A percentile compares a stretch with the other conserved stretches of the same genome.
Conservation (phyloP, 2,797 vertebrate genomes). For the Nyctalus aviator region DNA sequence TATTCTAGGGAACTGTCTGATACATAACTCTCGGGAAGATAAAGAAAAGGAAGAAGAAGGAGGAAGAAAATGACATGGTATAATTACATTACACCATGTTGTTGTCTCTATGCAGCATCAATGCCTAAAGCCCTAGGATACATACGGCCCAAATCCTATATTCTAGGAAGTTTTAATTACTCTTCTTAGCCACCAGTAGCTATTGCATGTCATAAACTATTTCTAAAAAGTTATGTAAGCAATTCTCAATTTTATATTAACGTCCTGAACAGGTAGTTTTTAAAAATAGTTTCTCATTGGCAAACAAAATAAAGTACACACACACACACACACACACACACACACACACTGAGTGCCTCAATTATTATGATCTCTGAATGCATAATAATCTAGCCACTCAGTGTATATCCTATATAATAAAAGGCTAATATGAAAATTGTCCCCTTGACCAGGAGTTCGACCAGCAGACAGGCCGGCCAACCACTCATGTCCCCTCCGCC, state of each 20-base stretch:
- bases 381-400: too few species aligned
- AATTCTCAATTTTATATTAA: slow-evolving; percentile 46
- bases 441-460: too few species aligned
- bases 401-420: too few species aligned
- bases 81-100: not conserved
- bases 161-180: slow-evolving; percentile 66
- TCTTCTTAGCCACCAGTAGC: slow-evolving; percentile 53
- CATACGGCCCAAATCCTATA: slow-evolving; percentile 55
- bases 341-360: too few species aligned
- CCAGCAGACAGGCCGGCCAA: too few species aligned
- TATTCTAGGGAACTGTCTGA: not conserved
- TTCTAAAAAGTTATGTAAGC: slow-evolving; percentile 14
- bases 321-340: too few species aligned
- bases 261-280: not conserved
- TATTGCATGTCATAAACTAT: not conserved
- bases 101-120: not conserved
- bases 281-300: slow-evolving; percentile 22
- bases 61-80: not conserved
- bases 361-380: too few species aligned
- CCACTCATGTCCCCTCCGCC: too few species aligned
- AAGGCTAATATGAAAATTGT: too few species aligned
- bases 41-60: not conserved
- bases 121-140: slow-evolving; percentile 18
- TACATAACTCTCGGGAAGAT: not conserved
- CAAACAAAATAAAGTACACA: not conserved